Evolutionary conservation across 2,113 vertebrate species (phyloP), one percentile per base, ranked within the genome.

Genomic region (Thomomys bottae): DNA sequence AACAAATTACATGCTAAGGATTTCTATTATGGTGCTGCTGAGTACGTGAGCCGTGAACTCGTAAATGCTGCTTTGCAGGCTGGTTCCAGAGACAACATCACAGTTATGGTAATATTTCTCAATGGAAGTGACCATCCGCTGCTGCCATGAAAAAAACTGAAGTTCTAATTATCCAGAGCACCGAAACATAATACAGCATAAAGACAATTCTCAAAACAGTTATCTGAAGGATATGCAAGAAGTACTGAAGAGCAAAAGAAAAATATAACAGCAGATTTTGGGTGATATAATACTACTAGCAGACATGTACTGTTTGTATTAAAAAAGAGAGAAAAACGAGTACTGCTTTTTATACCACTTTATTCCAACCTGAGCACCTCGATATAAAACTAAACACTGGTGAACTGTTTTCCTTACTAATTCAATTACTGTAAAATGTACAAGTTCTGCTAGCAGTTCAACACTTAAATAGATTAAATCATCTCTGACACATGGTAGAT

Each of bases 321-420:
- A 84, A 79, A 75, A 90, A 91, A 89, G 68, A 93, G 30, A 95
- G 70, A 90, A 92, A 92, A 96, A 94, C 59, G 76, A 95, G 66
- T 3, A 0, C 10, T 95, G 67, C 88, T 95, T 97, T 96, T 94
- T 96, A 97, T 86, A 98, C 97, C 97, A 98, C 97, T 98, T 98
- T 98, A 98, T 98, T 98, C 97, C 98, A 98, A 98, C 98, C 98
- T 98, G 98, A 98, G 97, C 98, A 98, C 98, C 98, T 98, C 97
- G 97, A 97, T 98, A 97, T 97, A 98, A 98, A 98, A 98, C 98
- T 98, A 98, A 98, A 98, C 97, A 98, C 97, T 96, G 97, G 97
- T 97, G 96, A 98, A 97, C 97, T 97, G 94, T 97, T 97, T 97
- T 97, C 97, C 96, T 98, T 97, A 96, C 97, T 97, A 98, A 97